Base-by-base conservation (phyloP, 2,797 vertebrate species). In the Sebastes ruberrimus region DNA sequence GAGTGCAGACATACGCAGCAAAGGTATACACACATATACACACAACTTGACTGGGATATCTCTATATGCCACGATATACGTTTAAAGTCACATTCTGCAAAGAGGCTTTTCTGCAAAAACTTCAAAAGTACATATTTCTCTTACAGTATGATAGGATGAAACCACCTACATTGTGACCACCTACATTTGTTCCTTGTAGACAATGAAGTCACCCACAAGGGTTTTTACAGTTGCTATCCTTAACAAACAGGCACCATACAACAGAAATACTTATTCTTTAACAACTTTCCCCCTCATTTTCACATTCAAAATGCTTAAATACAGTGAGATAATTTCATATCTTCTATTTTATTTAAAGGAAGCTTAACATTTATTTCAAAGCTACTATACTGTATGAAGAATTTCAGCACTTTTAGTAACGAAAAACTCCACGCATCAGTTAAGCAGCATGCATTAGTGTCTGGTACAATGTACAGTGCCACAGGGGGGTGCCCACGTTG, bases 161-260 rank as follows among this genome's bases (percentile, higher is more conserved):
- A 70, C 76, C 78, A 80, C 81, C 74, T 82, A 72, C 85, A 71
- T 27, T 33, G 30, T 74, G 73, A 76, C 74, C 85, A 86, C 85
- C 81, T 82, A 88, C 77, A 81, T 82, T 78, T 78, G 69, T 73
- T 88, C 65, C 65, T 56, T 59, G 76, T 55, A 62, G 42, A 83
- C 68, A 79, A 74, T 74, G 56, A 78, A 84, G 64, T 83, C 71
- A 76, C 67, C 72, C 79, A 82, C 67, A 11, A 30, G 20, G 46
- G 30, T 71, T 87, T 46, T 80, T 71, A 65, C 52, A 78, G 64
- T 72, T 64, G 25, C 42, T 69, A 49, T 83, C 73, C 18, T 38
- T 1, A 38, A 78, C 20, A 69, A 67, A 64, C 62, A 72, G 13
- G 1, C 79, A 72, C 10, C 0, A 30, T 5, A 11, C 10, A 71